A percentile compares a stretch with the other conserved stretches of the same genome.
Evolutionary conservation across 2,888 invertebrate species (phyloP).

Genomic region (Atherix ibis): DNA sequence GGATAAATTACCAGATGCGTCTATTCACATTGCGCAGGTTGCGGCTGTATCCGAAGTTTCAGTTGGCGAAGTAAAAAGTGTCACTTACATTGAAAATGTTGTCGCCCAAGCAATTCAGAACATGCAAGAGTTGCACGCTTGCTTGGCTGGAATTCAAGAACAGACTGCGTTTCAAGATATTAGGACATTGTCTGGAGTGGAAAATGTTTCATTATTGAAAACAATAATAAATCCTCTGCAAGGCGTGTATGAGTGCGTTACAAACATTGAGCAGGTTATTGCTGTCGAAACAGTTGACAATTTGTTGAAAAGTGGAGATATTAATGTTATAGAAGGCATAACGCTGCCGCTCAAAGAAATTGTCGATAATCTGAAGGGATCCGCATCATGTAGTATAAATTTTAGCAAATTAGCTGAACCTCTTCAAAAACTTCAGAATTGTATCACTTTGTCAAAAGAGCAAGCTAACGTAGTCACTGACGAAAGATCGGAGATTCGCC

Average conservation of each 20-base stretch:
- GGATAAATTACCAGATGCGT: slow-evolving; percentile 14
- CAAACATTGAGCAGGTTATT: slow-evolving; percentile 6
- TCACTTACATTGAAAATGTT: too few species aligned
- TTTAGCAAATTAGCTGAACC: slow-evolving; percentile 14
- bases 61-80: slow-evolving; percentile 5
- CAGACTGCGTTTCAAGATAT: slow-evolving; percentile 10
- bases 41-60: slow-evolving; percentile 7
- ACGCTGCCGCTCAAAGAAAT: neutral
- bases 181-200: slow-evolving; percentile 14
- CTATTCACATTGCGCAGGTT: slow-evolving; percentile 10
- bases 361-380: neutral
- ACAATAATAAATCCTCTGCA: slow-evolving; percentile 14
- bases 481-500: too few species aligned
- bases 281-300: neutral
- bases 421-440: slow-evolving; percentile 16
- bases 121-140: slow-evolving; percentile 22
- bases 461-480: neutral
- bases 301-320: neutral
- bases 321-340: too few species aligned
- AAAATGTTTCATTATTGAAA: slow-evolving; percentile 10
- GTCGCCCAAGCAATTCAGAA: too few species aligned
- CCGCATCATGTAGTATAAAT: too few species aligned
- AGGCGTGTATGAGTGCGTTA: slow-evolving; percentile 22
- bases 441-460: slow-evolving; percentile 12
- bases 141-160: slow-evolving; percentile 24